Base-by-base conservation (phyloP, 2,113 vertebrate genomes). In the Eonycteris spelaea region DNA sequence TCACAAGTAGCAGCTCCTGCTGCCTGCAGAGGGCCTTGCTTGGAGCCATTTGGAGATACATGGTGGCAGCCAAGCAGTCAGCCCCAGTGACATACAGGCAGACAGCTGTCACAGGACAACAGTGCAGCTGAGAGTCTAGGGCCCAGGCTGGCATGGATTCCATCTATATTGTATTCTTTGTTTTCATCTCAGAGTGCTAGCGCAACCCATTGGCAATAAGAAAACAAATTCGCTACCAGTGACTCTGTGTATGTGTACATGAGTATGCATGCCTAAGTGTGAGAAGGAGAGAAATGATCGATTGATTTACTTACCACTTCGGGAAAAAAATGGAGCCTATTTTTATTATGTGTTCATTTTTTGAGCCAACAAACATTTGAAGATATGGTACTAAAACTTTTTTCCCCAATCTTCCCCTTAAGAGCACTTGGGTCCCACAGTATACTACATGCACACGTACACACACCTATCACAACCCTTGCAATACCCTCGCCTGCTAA, bases 291-390 rank as follows among this genome's bases (percentile, higher is more conserved):
- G 8, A 93, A 43, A 83, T 33, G 13, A 85, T 63, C 1, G 5
- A 40, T 22, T 28, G 6, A 61, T 59, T 67, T 26, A 55, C 91
- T 80, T 48, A 68, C 51, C 70, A 35, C 57, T 90, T 95, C 70
- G 71, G 30, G 80, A 71, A 87, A 91, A 78, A 53, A 94, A 88
- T 9, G 48, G 51, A 90, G 43, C 8, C 61, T 45, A 38, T 68
- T 91, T 82, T 28, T 70, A 94, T 65, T 14, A 24, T 84, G 53
- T 90, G 40, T 88, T 96, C 21, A 73, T 87, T 90, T 95, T 96
- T 74, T 40, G 35, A 90, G 35, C 38, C 86, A 90, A 40, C 10
- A 78, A 90, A 12, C 33, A 71, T 63, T 91, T 86, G 57, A 95
- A 90, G 55, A n/a, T 48, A 24, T 33, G 48, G 43, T 48, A 63